Evolutionary conservation across 2,113 vertebrate species (phyloP).

Genomic region (Setophaga kirtlandii): DNA sequence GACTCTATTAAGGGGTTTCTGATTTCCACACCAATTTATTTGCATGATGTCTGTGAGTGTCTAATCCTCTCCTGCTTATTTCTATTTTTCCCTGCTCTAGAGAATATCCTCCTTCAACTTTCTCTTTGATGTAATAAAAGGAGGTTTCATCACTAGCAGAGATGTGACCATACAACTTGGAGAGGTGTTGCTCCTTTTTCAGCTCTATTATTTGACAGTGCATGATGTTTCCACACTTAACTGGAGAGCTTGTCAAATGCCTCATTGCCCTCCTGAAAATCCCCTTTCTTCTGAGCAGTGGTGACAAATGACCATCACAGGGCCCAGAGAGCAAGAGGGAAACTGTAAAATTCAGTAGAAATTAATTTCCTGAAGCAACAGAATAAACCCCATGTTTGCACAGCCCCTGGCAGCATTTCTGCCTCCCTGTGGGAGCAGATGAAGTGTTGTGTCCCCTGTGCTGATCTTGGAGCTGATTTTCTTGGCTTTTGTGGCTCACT

Average conservation of each 20-base stretch:
- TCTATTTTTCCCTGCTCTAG: not conserved
- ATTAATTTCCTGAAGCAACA: constrained; percentile 17
- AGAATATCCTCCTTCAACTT: not conserved
- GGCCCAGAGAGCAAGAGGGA: not conserved
- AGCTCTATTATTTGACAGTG: not conserved
- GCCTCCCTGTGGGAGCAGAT: not conserved
- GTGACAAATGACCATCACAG: constrained; percentile 31
- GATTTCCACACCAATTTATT: not conserved
- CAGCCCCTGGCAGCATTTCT: not conserved
- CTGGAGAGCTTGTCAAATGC: constrained; percentile 37
- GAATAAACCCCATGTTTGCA: not conserved
- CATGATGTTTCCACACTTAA: not conserved
- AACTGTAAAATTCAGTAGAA: not conserved
- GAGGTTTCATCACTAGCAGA: not conserved
- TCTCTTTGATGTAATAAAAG: not conserved
- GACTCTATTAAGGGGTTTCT: not conserved
- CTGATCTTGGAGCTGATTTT: not conserved
- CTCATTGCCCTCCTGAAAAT: constrained; percentile 45
- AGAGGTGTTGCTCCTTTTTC: not conserved
- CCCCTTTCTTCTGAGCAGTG: not conserved
- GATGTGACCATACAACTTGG: not conserved
- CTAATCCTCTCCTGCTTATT: not conserved
- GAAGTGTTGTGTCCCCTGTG: not conserved
- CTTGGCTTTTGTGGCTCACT: not conserved
- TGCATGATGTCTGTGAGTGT: not conserved